Evolutionary conservation across 1,140 invertebrate species (phyloP), one percentile per base, ranked within the genome.

Genomic region (Papilio helenus): DNA sequence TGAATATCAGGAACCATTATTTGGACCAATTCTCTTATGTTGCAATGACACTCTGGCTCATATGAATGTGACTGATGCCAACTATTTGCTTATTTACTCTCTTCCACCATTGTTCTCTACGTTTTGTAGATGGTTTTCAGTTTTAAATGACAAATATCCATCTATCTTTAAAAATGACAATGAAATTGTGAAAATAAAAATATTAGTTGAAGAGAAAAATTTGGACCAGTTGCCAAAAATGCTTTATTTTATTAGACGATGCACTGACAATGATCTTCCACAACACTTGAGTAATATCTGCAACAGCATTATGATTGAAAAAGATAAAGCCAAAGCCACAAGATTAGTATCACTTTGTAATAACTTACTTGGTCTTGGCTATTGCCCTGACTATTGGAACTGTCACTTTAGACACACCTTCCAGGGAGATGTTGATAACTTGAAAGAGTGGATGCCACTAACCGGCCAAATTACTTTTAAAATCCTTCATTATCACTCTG

Each of bases 161-260:
- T 94, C 92, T 8, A 91, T 95, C 76, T 95, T 94, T 79, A 85
- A 87, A 72, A 14, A 76, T 1, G 77, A 88, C 10, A 86, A 85
- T 10, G 80, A 81, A 18, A 72, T 61, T 18, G 79, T 94, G 18
- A 90, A 90, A 84, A 91, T 95, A 18, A 91, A 94, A 80, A 87
- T 94, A 8, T 82, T 94, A 1, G 61, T 95, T 7, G 93, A 94
- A 73, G 90, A 91, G 8, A 82, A 34, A 16, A 92, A 94, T 61
- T 78, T 85, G 7, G 89, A 91, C 82, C 92, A 94, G 65, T 80
- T 95, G 34, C 93, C 93, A 5, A 94, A 94, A 83, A 91, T 94
- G 23, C 55, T 94, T 3, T 85, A 92, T 82, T 95, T 94, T 80
- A 83, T 94, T 0, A 93, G 90, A 85, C 85, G 94, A 79, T 95